Evolutionary conservation across 2,888 invertebrate genomes (phyloP).

Genomic region (Corbicula japonica): DNA sequence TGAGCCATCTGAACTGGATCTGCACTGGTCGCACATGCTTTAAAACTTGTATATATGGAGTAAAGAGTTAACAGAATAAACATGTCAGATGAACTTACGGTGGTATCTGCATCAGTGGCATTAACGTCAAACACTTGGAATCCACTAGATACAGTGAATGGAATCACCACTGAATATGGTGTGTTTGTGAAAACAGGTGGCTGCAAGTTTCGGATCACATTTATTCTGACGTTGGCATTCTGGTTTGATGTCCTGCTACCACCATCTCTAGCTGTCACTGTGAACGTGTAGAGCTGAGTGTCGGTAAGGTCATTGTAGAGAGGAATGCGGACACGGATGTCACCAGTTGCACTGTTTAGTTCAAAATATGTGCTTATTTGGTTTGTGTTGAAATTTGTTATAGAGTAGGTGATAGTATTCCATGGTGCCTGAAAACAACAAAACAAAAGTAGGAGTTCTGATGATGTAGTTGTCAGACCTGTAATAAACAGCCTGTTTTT

Average conservation of each 20-base stretch:
- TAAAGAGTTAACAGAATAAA: too few relatives aligned
- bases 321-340: constrained; percentile 72
- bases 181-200: constrained; percentile 75
- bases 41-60: too few relatives aligned
- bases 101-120: constrained; percentile 79
- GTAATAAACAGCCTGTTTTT: too few relatives aligned
- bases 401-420: constrained; percentile 70
- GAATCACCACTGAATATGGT: constrained; percentile 68
- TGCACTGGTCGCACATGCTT: too few relatives aligned
- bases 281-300: constrained; percentile 86
- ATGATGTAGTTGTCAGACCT: too few relatives aligned
- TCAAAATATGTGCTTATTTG: constrained; percentile 75
- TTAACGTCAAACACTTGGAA: constrained; percentile 70
- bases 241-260: constrained; percentile 95
- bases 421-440: constrained; percentile 79
- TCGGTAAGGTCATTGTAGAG: constrained; percentile 71
- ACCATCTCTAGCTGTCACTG: constrained; percentile 92
- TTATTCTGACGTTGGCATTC: constrained; percentile 85
- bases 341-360: constrained; percentile 70
- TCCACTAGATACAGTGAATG: constrained; percentile 74
- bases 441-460: too few relatives aligned
- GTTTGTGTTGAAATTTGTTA: constrained; percentile 66
- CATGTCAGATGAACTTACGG: constrained; percentile 74
- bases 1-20: too few relatives aligned
- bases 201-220: constrained; percentile 74